phyloP scores from a whole-genome alignment of 64 coral and sea anemone genomes.

The Acropora yongei region DNA sequence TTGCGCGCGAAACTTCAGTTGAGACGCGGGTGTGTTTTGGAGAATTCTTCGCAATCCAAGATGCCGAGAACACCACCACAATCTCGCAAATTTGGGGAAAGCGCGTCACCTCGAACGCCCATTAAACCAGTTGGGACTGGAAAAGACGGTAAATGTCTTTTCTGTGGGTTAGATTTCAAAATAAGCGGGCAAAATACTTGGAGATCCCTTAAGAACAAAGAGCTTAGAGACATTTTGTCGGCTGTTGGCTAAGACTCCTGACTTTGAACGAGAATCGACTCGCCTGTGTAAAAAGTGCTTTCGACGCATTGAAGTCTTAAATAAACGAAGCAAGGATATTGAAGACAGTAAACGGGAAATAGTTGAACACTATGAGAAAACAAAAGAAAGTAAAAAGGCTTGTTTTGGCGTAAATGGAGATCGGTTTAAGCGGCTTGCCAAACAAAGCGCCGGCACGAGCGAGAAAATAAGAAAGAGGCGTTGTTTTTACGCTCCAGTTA shows the following conservation, averaged over 20 bases:
- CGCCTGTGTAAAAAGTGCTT: slow-evolving; percentile 16
- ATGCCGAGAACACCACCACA: not conserved
- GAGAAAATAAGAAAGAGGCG: slow-evolving; percentile 8
- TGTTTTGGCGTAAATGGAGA: slow-evolving; percentile 5
- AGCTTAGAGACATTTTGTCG: slow-evolving; percentile 11
- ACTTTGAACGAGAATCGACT: slow-evolving; percentile 15
- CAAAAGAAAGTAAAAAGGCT: slow-evolving; percentile 17
- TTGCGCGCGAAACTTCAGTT: not conserved
- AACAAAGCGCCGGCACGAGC: slow-evolving; percentile 17
- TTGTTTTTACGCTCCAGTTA: slow-evolving; percentile 2
- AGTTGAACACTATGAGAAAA: slow-evolving; percentile 8
- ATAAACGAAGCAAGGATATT: slow-evolving; percentile 24
- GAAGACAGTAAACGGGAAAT: slow-evolving; percentile 23
- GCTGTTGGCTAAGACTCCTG: slow-evolving; percentile 5
- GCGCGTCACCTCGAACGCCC: not conserved
- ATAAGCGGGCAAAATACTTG: slow-evolving; percentile 23
- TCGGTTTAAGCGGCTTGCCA: slow-evolving; percentile 18
- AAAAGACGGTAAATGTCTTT: slow-evolving; percentile 11
- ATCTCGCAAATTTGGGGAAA: not conserved
- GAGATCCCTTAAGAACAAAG: slow-evolving; percentile 8
- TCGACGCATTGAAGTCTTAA: not conserved
- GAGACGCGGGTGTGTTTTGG: not conserved
- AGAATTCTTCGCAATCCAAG: not conserved
- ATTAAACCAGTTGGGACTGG: not conserved
- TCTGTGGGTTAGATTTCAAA: not conserved